Evolutionary conservation across 1,140 invertebrate genomes (phyloP).

Genomic region (Dendroctonus valens): DNA sequence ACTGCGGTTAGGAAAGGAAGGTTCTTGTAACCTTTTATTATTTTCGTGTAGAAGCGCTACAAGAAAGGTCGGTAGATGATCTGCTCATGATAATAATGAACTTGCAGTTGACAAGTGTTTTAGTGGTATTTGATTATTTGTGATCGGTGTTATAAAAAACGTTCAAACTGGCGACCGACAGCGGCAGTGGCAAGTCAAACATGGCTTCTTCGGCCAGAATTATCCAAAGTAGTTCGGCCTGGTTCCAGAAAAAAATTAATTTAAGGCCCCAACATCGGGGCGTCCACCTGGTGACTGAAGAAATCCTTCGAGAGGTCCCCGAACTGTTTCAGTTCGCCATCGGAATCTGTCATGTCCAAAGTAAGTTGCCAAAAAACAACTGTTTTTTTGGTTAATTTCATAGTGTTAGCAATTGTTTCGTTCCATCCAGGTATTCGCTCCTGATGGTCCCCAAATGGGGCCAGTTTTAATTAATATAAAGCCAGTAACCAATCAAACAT

Average conservation of each 20-base stretch:
- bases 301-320: slow-evolving; percentile 89
- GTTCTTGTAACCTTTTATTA: slow-evolving; percentile 47
- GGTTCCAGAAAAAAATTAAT: slow-evolving; percentile 96
- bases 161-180: slow-evolving; percentile 51
- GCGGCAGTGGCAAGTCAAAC: slow-evolving; percentile 56
- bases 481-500: slow-evolving; percentile 2
- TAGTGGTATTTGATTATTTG: slow-evolving; percentile 42
- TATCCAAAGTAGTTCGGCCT: slow-evolving; percentile 90
- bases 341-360: slow-evolving; percentile 93
- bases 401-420: neutral
- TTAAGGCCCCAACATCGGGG: slow-evolving; percentile 90
- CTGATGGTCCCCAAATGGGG: no score
- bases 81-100: slow-evolving; percentile 52
- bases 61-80: slow-evolving; percentile 44
- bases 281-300: slow-evolving; percentile 92
- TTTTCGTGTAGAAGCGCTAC: slow-evolving; percentile 37
- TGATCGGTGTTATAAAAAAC: slow-evolving; percentile 45
- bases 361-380: slow-evolving; percentile 61
- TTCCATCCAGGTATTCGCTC: neutral
- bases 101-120: slow-evolving; percentile 43
- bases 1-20: slow-evolving; percentile 46
- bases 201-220: slow-evolving; percentile 84
- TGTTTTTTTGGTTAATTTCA: no score
- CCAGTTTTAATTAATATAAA: neutral
- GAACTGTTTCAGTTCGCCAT: slow-evolving; percentile 90